These are phyloP conservation scores for Zhengitettix transpicula DNA, from an alignment of 2,888 invertebrate genomes.

Conservation along the genomic window DNA sequence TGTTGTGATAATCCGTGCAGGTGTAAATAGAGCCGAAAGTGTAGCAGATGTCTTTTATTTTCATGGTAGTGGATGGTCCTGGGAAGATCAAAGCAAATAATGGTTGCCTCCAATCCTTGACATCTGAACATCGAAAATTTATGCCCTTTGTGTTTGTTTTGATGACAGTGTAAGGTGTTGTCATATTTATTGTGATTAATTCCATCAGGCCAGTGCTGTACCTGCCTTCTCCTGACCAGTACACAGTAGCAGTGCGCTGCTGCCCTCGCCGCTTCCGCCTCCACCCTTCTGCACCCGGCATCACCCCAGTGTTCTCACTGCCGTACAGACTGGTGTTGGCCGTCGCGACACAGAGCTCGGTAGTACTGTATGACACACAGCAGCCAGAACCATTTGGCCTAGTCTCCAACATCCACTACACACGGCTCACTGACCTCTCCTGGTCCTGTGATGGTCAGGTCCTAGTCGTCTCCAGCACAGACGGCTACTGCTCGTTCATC, in stretches of 20 bases:
- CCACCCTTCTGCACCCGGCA: slow-evolving; percentile 33
- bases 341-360: slow-evolving; percentile 71
- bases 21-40: too few relatives aligned
- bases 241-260: slow-evolving; percentile 69
- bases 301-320: slow-evolving; percentile 34
- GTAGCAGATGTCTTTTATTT: too few relatives aligned
- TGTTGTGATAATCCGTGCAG: too few relatives aligned
- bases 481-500: slow-evolving; percentile 76
- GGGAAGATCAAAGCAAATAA: too few relatives aligned
- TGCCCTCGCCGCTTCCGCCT: slow-evolving; percentile 56
- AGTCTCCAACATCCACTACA: slow-evolving; percentile 74
- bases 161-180: too few relatives aligned
- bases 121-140: too few relatives aligned
- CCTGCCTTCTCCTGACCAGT: slow-evolving; percentile 61
- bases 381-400: slow-evolving; percentile 62
- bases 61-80: too few relatives aligned
- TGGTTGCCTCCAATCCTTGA: too few relatives aligned
- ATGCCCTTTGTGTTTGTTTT: too few relatives aligned
- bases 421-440: slow-evolving; percentile 70
- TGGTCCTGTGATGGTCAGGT: slow-evolving; percentile 71
- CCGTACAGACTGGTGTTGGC: slow-evolving; percentile 79
- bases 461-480: slow-evolving; percentile 67
- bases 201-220: slow-evolving; percentile 52
- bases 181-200: too few relatives aligned
- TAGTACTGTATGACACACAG: slow-evolving; percentile 79